Base-by-base conservation (phyloP, 2,888 invertebrate species). In the Minunthozetes semirufus region DNA sequence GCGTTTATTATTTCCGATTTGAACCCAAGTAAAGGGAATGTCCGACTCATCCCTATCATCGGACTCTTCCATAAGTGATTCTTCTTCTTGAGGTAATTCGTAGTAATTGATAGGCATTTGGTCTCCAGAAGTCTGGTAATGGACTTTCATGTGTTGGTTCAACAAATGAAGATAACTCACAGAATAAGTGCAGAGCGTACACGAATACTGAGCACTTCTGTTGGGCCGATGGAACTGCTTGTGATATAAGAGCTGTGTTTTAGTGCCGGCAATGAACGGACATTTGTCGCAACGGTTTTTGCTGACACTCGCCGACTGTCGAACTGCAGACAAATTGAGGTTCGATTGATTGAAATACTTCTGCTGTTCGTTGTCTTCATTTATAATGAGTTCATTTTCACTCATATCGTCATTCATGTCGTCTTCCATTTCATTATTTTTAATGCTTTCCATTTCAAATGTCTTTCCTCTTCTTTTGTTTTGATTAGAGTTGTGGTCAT, bases 211-310 rank as follows among this genome's bases (percentile, higher is more conserved):
- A 0, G 89, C 88, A 63, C 88, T 88, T 73, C 88, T 86, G 76
- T 82, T 82, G 0, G 89, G 88, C 53, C 89, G 86, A 81, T 94
- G 94, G 81, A 93, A 90, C 81, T 92, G 92, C 81, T 91, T 91
- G 81, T 93, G 93, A 81, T 93, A 92, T 81, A 90, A 87, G 83
- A 88, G 92, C 82, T 93, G 92, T 33, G 91, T 91, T 82, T 91
- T 91, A 82, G 90, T 91, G 81, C 92, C 91, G 53, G 91, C 91
- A 78, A 90, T 89, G 81, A 91, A 93, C 0, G 93, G 92, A 82
- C 93, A 93, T 74, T 88, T 87, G 6, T 87, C 86, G 81, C 93
- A 94, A 81, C 87, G 87, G 82, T 91, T 77, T 68, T 77, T 78
- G 61, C 76, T 78, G 86, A 0, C 87, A 87, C 77, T 88, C 87